Base-by-base conservation (phyloP, 2,113 vertebrate species). In the Mobula birostris region DNA sequence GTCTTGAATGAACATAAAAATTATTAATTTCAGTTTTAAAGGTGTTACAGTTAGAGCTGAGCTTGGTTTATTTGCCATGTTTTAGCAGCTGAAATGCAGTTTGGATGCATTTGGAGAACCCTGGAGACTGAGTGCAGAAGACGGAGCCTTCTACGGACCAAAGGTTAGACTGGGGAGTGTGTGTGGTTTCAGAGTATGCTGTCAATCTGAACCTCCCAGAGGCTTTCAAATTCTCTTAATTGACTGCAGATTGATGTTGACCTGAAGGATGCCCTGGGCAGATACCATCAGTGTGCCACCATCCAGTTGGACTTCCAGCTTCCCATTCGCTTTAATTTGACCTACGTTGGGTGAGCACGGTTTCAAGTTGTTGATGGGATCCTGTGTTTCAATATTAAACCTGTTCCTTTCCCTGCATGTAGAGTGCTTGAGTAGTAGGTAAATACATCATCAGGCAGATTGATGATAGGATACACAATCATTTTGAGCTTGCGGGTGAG, bases 221-320 rank as follows among this genome's bases (percentile, higher is more conserved):
- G 1, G 48, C 68, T 79, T 94, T 0, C 56, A 94, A 0, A 66
- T 36, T 82, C 77, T 94, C 32, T 36, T 88, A 96, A 95, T 94
- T 61, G 93, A 95, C 96, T 95, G 40, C 96, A 99, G 99, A 99
- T 99, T 94, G 99, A 99, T 95, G 98, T 99, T 95, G 98, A 98
- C 95, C 98, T 99, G 95, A 97, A 97, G 96, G 99, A 99, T 94
- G 98, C 98, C 8, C 97, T 98, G 94, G 98, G 98, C 58, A 97
- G 98, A 78, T 98, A 98, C 96, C 98, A 99, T 95, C 98, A 99
- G 0, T 99, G 98, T 95, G 98, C 98, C 79, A 99, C 99, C 83
- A 97, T 99, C 95, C 99, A 99, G 40, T 97, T 99, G 94, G 99
- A 99, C 96, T 99, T 99, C 96, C 99, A 99, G 94, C 97, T 99